Evolutionary conservation across 2,888 invertebrate species (phyloP), one percentile per base, ranked within the genome.

Genomic region (Corbicula japonica): DNA sequence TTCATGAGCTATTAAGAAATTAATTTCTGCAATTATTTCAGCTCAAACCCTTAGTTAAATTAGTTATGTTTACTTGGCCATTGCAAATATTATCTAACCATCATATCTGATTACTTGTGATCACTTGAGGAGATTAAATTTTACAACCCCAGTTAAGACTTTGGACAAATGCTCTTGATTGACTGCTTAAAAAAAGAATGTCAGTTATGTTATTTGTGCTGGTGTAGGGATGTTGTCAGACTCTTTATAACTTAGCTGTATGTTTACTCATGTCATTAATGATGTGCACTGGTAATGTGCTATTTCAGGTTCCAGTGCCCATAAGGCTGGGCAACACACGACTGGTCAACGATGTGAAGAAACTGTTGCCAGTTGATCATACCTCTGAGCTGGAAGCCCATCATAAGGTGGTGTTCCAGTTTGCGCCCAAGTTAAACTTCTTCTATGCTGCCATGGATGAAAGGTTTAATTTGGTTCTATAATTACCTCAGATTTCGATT

Each of bases 361-460:
- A 76, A 50, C 44, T 79, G 12, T 82, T 76, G 2, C 76, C 78
- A 35, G 61, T 65, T 38, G 73, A 79, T 50, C 82, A 82, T 65
- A 82, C 82, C 15, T 82, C 72, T 12, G 23, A 56, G 8, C 32
- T 82, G 44, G 82, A 79, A 50, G 56, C 79, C 5, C 75, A 63
- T 41, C 82, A 82, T 41, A 75, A 76, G 26, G 73, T 79, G 34
- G 61, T 79, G 15, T 73, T 69, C 32, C 54, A 65, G n/a, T 83
- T 83, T 70, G 83, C 76, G 1, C 69, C 83, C 15, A 79, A 83
- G 56, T 73, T 58, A 50, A 71, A 82, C 44, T 82, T 52, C 61
- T 71, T 72, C 46, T 68, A 78, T 41, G 44, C 68, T 4, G 8
- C 41, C 8, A 38, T 38, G 41, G 41, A 38, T 12, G 15, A 38